phyloP scores from a whole-genome alignment of 2,113 vertebrate genomes.

The Passer domesticus region DNA sequence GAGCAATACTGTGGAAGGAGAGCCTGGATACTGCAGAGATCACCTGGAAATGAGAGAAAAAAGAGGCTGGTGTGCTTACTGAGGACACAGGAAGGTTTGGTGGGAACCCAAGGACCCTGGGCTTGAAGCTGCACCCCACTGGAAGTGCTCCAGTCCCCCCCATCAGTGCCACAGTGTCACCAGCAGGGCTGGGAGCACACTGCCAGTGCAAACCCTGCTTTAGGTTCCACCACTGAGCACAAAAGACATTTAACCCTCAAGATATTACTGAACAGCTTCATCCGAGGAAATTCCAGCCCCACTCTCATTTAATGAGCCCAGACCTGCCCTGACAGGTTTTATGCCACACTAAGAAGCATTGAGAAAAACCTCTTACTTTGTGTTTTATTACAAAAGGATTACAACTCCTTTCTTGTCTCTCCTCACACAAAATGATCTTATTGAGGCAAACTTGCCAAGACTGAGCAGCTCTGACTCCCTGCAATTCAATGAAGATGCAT shows the following conservation, averaged over 20 bases:
- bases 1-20: constrained; percentile 91
- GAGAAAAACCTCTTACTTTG: neutral
- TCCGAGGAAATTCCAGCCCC: neutral
- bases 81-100: neutral
- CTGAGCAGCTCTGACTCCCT: neutral
- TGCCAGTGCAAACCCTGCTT: neutral
- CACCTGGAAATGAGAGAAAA: constrained; percentile 80
- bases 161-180: neutral
- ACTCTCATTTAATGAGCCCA: rapidly evolving
- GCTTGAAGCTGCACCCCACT: neutral
- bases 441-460: neutral
- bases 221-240: neutral
- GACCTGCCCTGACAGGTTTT: neutral
- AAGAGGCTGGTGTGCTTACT: neutral
- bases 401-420: neutral
- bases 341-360: neutral
- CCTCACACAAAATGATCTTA: neutral
- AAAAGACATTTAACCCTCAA: neutral
- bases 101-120: neutral
- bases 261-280: neutral
- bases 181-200: neutral
- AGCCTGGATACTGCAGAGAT: constrained; percentile 93
- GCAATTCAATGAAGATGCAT: neutral
- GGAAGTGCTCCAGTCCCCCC: too few relatives aligned
- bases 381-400: neutral